A percentile compares a stretch with the other conserved stretches of the same genome.
Conservation (phyloP, 2,113 vertebrate genomes). For the Dermatemys mawii region DNA sequence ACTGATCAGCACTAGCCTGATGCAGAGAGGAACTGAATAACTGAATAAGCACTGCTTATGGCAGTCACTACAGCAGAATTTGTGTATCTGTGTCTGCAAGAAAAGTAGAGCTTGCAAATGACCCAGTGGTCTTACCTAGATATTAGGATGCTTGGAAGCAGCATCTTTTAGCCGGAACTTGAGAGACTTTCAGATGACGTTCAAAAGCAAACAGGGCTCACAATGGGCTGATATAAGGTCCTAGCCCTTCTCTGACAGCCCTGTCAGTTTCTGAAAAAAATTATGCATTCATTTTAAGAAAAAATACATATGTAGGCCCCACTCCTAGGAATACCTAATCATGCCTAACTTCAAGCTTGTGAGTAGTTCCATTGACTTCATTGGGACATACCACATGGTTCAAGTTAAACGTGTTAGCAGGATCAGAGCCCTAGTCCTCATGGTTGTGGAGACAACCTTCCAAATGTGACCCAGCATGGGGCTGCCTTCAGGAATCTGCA, state of each 20-base stretch:
- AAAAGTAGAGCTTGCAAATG: constrained; percentile 27
- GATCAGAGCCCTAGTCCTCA: neutral
- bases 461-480: neutral
- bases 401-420: neutral
- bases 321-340: neutral
- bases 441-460: neutral
- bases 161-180: neutral
- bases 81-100: neutral
- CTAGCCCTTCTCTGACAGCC: neutral
- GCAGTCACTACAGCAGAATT: neutral
- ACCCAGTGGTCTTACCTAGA: constrained; percentile 46
- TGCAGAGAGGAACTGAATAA: neutral
- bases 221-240: neutral
- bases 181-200: neutral
- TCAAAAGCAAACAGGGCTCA: neutral
- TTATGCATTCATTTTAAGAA: neutral
- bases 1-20: constrained; percentile 47
- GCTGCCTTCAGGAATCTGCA: neutral
- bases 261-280: neutral
- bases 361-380: neutral
- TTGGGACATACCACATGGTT: neutral
- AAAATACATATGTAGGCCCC: neutral
- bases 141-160: neutral
- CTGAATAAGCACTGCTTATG: neutral
- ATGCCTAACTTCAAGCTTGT: neutral